Evolutionary conservation across 1,140 invertebrate genomes (phyloP).

Genomic region (Aricia agestis): DNA sequence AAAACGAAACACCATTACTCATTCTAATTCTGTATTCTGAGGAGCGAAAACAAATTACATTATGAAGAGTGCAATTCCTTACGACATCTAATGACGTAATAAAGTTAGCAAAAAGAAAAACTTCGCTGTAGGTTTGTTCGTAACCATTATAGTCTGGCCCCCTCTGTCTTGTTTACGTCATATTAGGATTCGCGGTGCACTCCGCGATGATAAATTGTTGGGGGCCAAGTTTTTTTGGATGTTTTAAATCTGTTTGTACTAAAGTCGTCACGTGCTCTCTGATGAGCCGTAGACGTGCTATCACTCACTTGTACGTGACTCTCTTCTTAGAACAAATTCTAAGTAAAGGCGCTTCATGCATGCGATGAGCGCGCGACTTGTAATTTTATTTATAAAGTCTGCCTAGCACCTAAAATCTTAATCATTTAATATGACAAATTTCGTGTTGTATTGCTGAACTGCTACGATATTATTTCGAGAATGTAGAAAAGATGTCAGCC

Average conservation of each 20-base stretch:
- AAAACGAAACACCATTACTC: slow-evolving; percentile 7
- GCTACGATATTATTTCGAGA: too few species aligned
- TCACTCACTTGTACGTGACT: slow-evolving; percentile 46
- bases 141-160: slow-evolving; percentile 21
- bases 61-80: slow-evolving; percentile 19
- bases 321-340: slow-evolving; percentile 17
- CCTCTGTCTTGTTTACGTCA: slow-evolving; percentile 18
- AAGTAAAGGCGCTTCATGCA: background rate
- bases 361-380: background rate
- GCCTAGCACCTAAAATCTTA: too few species aligned
- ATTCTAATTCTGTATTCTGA: slow-evolving; percentile 17
- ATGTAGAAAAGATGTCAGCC: too few species aligned
- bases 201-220: slow-evolving; percentile 16
- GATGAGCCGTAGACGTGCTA: slow-evolving; percentile 69
- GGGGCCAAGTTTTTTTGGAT: slow-evolving; percentile 21
- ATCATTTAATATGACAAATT: too few species aligned
- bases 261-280: slow-evolving; percentile 69
- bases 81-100: slow-evolving; percentile 22
- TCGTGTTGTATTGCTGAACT: too few species aligned
- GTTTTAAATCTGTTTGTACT: slow-evolving; percentile 28
- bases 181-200: slow-evolving; percentile 6
- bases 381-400: background rate
- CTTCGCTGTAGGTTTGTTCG: slow-evolving; percentile 10
- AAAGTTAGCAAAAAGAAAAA: slow-evolving; percentile 21
- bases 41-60: slow-evolving; percentile 20